Conservation (phyloP, 2,113 vertebrate species). For the Psittacula cyanocephala region DNA sequence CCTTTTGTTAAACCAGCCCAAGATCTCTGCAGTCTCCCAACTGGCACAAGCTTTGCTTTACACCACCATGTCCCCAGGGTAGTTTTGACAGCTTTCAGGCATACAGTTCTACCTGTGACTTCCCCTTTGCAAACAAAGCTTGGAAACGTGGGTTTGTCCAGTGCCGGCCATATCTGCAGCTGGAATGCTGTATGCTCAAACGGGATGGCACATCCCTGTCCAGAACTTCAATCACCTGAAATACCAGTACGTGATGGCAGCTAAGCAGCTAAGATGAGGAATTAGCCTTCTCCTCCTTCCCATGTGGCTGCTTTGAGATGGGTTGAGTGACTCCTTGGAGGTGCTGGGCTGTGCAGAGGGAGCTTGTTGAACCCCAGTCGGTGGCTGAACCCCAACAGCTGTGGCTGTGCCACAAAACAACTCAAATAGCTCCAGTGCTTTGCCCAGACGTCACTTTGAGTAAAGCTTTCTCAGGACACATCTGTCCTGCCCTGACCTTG, state of each 20-base stretch:
- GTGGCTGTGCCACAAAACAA: neutral
- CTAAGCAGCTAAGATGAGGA: neutral
- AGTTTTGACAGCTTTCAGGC: neutral
- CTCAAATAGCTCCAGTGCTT: neutral
- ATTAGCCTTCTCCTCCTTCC: neutral
- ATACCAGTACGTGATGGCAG: fast-evolving
- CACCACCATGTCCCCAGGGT: fast-evolving
- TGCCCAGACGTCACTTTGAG: neutral
- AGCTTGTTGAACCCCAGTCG: neutral
- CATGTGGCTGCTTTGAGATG: neutral
- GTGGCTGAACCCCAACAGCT: neutral
- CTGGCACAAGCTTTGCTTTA: neutral
- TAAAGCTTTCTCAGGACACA: neutral
- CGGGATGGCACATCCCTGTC: neutral
- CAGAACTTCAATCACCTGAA: neutral
- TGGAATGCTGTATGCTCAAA: neutral
- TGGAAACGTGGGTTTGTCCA: fast-evolving
- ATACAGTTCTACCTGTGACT: neutral
- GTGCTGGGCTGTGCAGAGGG: neutral
- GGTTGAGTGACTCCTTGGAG: neutral
- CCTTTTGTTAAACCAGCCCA: neutral
- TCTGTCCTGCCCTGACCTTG: neutral
- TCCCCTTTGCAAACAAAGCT: neutral
- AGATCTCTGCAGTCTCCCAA: neutral
- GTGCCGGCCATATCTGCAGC: neutral